phyloP scores from a whole-genome alignment of 2,888 invertebrate species.

The Limnephilus rhombicus region DNA sequence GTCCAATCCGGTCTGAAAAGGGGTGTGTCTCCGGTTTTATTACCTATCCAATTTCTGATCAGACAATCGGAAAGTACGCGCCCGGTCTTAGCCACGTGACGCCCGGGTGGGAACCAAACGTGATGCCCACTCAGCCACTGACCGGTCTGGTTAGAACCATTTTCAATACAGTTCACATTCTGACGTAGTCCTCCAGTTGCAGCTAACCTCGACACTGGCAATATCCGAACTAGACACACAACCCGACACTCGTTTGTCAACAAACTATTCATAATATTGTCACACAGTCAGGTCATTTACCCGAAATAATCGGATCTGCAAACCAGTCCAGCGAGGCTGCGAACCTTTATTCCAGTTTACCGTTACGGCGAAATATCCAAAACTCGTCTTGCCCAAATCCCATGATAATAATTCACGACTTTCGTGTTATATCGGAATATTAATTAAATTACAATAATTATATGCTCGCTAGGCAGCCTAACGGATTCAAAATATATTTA shows the following conservation, averaged over 20 bases:
- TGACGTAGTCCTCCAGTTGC: background rate
- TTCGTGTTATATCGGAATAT: background rate
- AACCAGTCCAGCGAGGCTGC: constrained; percentile 20
- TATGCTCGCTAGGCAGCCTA: constrained; percentile 9
- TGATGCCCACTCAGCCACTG: too few species aligned
- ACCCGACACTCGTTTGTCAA: background rate
- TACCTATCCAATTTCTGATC: too few species aligned
- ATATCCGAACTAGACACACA: background rate
- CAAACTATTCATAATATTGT: background rate
- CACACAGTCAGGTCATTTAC: background rate
- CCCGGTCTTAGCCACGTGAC: too few species aligned
- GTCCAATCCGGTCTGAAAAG: too few species aligned
- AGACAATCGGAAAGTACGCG: too few species aligned
- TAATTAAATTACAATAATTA: background rate
- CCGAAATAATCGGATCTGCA: background rate
- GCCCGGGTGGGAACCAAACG: too few species aligned
- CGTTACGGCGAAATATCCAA: constrained; percentile 40
- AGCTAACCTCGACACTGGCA: background rate
- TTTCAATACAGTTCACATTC: background rate
- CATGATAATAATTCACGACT: constrained; percentile 26
- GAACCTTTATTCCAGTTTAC: constrained; percentile 35
- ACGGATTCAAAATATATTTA: background rate
- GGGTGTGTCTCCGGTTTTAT: too few species aligned
- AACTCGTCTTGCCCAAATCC: constrained; percentile 28
- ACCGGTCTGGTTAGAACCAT: background rate